A percentile compares a stretch with the other conserved stretches of the same genome.
Evolutionary conservation across 1,140 invertebrate genomes (phyloP).

Genomic region (Paracyclopina nana): DNA sequence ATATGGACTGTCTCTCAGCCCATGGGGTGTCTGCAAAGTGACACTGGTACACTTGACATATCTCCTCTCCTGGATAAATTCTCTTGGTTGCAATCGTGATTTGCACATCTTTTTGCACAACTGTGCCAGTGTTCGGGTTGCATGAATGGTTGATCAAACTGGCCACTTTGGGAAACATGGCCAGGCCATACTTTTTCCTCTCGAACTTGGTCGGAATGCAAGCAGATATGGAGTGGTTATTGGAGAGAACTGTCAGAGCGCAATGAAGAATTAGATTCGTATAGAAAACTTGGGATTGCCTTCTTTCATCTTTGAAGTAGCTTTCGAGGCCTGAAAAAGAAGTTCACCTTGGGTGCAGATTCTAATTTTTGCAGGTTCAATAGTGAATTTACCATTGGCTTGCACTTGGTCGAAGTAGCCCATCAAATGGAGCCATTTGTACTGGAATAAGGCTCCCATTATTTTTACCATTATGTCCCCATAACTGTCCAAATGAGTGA

Average conservation of each 20-base stretch:
- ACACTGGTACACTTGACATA: conserved; percentile 1
- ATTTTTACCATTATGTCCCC: no score
- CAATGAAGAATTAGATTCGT: neutral
- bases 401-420: no score
- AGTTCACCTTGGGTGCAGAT: no score
- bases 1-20: neutral
- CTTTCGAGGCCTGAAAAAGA: no score
- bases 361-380: no score
- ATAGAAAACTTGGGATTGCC: neutral
- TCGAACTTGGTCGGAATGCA: neutral
- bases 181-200: neutral
- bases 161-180: neutral
- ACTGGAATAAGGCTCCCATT: no score
- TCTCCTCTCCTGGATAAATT: neutral
- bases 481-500: no score
- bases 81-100: neutral
- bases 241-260: neutral
- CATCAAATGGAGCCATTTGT: no score
- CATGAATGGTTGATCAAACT: conserved; percentile 7
- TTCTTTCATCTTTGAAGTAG: neutral
- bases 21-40: conserved; percentile 2
- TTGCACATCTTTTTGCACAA: neutral
- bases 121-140: conserved; percentile 7
- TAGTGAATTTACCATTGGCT: no score
- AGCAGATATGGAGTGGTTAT: conserved; percentile 2